Percentiles rank a stretch among this genome's conserved stretches.
Conservation (phyloP, 1,140 invertebrate genomes). For the Brachionus paranguensis region DNA sequence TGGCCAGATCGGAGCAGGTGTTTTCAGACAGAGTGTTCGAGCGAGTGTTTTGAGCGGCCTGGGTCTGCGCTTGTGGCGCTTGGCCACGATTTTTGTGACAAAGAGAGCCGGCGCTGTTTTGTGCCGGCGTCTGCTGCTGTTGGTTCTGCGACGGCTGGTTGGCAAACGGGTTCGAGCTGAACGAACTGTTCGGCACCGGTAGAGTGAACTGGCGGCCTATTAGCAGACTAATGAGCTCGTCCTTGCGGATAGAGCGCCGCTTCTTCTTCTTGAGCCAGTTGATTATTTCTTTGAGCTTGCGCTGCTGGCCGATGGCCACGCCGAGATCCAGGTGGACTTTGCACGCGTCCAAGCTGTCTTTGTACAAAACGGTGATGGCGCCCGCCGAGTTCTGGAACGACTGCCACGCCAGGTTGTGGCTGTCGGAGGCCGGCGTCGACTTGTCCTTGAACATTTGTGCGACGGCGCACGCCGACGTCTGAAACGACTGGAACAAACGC, state of each 20-base stretch:
- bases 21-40: slow-evolving; percentile 13
- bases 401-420: slow-evolving; percentile 9
- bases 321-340: slow-evolving; percentile 28
- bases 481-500: slow-evolving; percentile 37
- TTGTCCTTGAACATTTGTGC: slow-evolving; percentile 40
- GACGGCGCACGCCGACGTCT: slow-evolving; percentile 29
- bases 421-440: not conserved
- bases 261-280: slow-evolving; percentile 35
- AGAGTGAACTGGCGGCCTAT: slow-evolving; percentile 34
- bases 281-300: slow-evolving; percentile 36
- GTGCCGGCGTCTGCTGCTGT: not conserved
- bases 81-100: not conserved
- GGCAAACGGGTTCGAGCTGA: not conserved
- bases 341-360: slow-evolving; percentile 36
- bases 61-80: not conserved
- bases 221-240: slow-evolving; percentile 26
- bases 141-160: not conserved
- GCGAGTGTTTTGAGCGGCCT: not conserved
- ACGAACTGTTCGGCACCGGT: not conserved
- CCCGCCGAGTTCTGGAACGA: slow-evolving; percentile 38
- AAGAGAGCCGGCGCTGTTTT: not conserved
- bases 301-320: slow-evolving; percentile 11
- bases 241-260: slow-evolving; percentile 24
- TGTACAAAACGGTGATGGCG: slow-evolving; percentile 21
- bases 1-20: slow-evolving; percentile 17